These are phyloP conservation scores for Dryadula phaetusa DNA, from an alignment of 2,888 invertebrate genomes.

Conservation along the genomic window DNA sequence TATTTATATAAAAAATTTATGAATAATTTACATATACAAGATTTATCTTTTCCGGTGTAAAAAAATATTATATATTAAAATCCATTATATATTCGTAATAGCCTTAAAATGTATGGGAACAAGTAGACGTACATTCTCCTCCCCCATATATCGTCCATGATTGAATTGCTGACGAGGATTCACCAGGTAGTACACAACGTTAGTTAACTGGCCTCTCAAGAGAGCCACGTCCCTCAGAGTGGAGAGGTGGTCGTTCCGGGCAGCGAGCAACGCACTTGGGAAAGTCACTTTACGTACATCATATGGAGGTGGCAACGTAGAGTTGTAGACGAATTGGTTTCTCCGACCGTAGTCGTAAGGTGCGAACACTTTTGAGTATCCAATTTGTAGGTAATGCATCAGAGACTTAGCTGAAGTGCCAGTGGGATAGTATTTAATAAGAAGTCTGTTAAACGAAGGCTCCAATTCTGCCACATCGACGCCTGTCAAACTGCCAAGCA, in stretches of 20 bases:
- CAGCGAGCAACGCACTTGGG: slow-evolving; percentile 52
- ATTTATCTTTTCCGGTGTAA: neutral
- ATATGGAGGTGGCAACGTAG: slow-evolving; percentile 54
- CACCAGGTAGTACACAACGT: slow-evolving; percentile 48
- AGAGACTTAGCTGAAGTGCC: slow-evolving; percentile 56
- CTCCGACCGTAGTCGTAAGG: slow-evolving; percentile 55
- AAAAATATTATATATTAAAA: too few relatives aligned
- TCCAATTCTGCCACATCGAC: slow-evolving; percentile 47
- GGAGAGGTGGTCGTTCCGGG: slow-evolving; percentile 55
- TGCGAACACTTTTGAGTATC: slow-evolving; percentile 49
- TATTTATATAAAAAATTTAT: too few relatives aligned
- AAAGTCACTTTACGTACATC: slow-evolving; percentile 56
- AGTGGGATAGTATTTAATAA: slow-evolving; percentile 52
- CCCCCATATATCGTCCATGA: slow-evolving; percentile 51
- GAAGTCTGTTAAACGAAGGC: slow-evolving; percentile 44
- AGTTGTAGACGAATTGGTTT: slow-evolving; percentile 54
- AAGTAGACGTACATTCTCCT: slow-evolving; percentile 44
- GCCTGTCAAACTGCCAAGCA: slow-evolving; percentile 39
- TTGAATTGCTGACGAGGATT: slow-evolving; percentile 39
- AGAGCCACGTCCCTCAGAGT: slow-evolving; percentile 52
- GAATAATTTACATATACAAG: neutral
- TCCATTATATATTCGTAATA: slow-evolving; percentile 26
- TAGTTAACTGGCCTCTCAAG: slow-evolving; percentile 51
- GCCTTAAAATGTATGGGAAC: slow-evolving; percentile 43
- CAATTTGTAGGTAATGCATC: slow-evolving; percentile 54